Percentiles rank a stretch among this genome's conserved stretches.
Conservation (phyloP, 2,888 invertebrate species). For the Ornithoptera alexandrae region DNA sequence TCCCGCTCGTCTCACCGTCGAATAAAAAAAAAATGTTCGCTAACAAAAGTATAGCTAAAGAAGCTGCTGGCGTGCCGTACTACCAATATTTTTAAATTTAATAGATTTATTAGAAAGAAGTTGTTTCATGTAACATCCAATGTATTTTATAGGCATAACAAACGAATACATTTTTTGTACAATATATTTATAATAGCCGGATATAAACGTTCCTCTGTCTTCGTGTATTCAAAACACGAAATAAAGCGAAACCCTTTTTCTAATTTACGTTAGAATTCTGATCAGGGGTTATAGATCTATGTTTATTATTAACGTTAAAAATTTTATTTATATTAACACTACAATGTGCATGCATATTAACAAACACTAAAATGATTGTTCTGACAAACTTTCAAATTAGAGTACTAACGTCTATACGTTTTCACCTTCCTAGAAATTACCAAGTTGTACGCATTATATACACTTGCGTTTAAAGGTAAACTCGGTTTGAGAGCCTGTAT, state of each 20-base stretch:
- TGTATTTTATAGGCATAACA: not conserved
- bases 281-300: not conserved
- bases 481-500: not conserved
- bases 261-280: not conserved
- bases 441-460: not conserved
- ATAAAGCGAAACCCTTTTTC: not conserved
- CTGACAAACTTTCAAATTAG: not conserved
- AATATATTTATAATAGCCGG: not conserved
- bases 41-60: not conserved
- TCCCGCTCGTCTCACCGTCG: too few species aligned
- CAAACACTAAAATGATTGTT: not conserved
- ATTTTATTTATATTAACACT: too few species aligned
- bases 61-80: not conserved
- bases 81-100: not conserved
- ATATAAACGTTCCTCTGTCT: not conserved
- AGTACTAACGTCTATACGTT: not conserved
- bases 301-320: too few species aligned
- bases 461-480: not conserved
- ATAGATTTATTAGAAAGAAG: not conserved
- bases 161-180: not conserved
- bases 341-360: not conserved
- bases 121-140: not conserved
- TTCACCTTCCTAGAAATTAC: not conserved
- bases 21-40: not conserved
- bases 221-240: not conserved